These are phyloP conservation scores for Archips xylosteana DNA, from an alignment of 2,888 invertebrate species.

Conservation along the genomic window DNA sequence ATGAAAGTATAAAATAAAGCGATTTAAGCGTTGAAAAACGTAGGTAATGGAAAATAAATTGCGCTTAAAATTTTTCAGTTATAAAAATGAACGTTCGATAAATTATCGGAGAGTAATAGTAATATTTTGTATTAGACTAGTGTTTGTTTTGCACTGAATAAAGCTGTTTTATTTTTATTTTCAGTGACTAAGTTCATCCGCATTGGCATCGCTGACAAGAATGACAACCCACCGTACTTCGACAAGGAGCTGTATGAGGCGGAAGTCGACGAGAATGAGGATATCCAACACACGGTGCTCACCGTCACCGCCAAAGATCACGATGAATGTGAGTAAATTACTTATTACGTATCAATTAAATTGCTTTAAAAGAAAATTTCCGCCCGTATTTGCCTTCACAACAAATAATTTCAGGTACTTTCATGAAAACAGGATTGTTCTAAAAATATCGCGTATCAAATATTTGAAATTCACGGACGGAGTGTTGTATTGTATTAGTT, in stretches of 20 bases:
- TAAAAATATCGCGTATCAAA: background rate
- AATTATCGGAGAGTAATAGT: constrained; percentile 14
- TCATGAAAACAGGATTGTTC: background rate
- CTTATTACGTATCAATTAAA: constrained; percentile 8
- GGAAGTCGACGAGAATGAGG: constrained; percentile 99
- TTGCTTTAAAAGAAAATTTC: background rate
- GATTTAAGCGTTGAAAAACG: constrained; percentile 7
- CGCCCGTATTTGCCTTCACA: background rate
- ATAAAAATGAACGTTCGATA: constrained; percentile 2
- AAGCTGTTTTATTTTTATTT: constrained; percentile 69
- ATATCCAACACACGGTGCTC: constrained; percentile 98
- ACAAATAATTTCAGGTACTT: background rate
- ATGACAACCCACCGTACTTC: constrained; percentile 99
- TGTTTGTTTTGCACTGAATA: constrained; percentile 23
- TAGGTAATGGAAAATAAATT: constrained; percentile 5
- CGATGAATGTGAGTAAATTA: constrained; percentile 96
- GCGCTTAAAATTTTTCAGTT: background rate
- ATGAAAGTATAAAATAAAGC: constrained; percentile 44
- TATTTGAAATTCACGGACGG: background rate
- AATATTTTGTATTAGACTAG: background rate
- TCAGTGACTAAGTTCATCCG: constrained; percentile 99
- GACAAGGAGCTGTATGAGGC: constrained; percentile 98
- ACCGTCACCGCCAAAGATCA: constrained; percentile 99
- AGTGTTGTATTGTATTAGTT: no score
- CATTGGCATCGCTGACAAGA: constrained; percentile 99